Conservation (phyloP, 2,888 invertebrate genomes). For the Erynnis tages region DNA sequence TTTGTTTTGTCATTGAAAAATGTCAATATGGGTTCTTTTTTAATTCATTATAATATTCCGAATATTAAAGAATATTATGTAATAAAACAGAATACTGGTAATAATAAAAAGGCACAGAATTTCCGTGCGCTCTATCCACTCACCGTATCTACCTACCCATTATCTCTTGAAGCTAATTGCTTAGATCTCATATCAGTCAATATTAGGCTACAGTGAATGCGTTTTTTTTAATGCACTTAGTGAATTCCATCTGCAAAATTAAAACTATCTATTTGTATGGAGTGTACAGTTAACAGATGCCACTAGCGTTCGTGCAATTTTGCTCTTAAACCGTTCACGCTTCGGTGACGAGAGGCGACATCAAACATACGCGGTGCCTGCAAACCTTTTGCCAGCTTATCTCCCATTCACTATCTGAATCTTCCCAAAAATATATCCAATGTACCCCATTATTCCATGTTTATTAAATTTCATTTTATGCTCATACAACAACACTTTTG, state of each 20-base stretch:
- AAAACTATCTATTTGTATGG: slow-evolving; percentile 72
- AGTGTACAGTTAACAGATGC: slow-evolving; percentile 76
- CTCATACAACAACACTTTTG: slow-evolving; percentile 81
- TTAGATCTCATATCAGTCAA: slow-evolving; percentile 31
- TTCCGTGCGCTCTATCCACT: slow-evolving; percentile 13
- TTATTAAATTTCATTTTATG: slow-evolving; percentile 82
- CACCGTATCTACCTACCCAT: not conserved
- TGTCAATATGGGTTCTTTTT: too few relatives aligned
- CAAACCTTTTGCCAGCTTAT: slow-evolving; percentile 80
- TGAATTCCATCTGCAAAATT: slow-evolving; percentile 76
- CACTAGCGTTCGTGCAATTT: slow-evolving; percentile 72
- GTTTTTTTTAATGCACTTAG: slow-evolving; percentile 42
- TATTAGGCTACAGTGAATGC: slow-evolving; percentile 24
- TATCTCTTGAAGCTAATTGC: slow-evolving; percentile 25
- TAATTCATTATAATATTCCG: too few relatives aligned
- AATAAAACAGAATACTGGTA: too few relatives aligned
- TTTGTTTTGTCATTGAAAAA: too few relatives aligned
- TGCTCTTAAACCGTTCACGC: slow-evolving; percentile 76
- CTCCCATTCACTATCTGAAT: slow-evolving; percentile 75
- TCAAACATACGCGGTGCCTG: slow-evolving; percentile 74
- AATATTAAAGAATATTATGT: too few relatives aligned
- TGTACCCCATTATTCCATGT: slow-evolving; percentile 69
- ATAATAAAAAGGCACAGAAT: too few relatives aligned
- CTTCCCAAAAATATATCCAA: slow-evolving; percentile 72
- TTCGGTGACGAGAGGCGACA: slow-evolving; percentile 75